Evolutionary conservation across 2,888 invertebrate genomes (phyloP).

Genomic region (Eupithecia inturbata): DNA sequence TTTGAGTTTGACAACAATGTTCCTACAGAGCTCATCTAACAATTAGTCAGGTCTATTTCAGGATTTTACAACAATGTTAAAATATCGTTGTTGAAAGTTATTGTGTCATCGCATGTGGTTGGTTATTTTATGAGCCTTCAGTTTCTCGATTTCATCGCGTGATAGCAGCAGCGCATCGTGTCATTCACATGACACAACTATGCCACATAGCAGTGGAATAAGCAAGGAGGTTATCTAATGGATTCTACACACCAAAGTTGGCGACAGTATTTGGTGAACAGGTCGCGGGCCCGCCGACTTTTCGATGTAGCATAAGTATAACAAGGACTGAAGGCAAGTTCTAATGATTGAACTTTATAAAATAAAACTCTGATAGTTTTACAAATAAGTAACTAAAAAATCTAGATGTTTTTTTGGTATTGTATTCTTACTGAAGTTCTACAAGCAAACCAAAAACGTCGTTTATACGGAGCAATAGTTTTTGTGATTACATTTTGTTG

Average conservation of each 20-base stretch:
- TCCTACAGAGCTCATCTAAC: slow-evolving; percentile 7
- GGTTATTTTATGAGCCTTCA: slow-evolving; percentile 15
- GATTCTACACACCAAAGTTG: not conserved
- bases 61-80: slow-evolving; percentile 2
- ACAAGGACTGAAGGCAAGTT: not conserved
- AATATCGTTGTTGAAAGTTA: slow-evolving; percentile 19
- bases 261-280: not conserved
- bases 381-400: not conserved
- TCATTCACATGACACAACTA: slow-evolving; percentile 14
- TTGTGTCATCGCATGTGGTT: slow-evolving; percentile 21
- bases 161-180: slow-evolving; percentile 16
- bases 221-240: not conserved
- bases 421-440: not conserved
- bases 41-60: slow-evolving; percentile 14
- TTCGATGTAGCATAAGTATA: not conserved
- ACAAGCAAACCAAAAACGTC: not conserved
- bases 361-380: not conserved
- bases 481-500: not conserved
- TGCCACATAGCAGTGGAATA: not conserved
- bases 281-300: not conserved
- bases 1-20: slow-evolving; percentile 22
- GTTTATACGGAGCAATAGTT: not conserved
- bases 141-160: slow-evolving; percentile 26
- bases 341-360: not conserved
- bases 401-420: not conserved